Evolutionary conservation across 1,140 invertebrate genomes (phyloP), one percentile per base, ranked within the genome.

Genomic region (Hyles euphorbiae): DNA sequence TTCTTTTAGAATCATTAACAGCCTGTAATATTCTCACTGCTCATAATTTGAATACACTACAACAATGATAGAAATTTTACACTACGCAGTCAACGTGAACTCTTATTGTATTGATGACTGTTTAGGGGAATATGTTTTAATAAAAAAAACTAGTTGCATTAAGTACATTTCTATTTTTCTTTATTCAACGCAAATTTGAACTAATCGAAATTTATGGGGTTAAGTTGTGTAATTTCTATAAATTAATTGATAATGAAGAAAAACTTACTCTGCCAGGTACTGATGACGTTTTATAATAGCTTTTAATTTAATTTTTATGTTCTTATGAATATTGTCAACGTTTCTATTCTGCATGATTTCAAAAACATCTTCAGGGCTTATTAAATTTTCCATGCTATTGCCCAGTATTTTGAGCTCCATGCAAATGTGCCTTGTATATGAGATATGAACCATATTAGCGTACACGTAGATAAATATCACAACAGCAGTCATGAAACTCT

Each of bases 341-440:
- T 81, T 60, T 34, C 12, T 56, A 5, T 67, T 61, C 45, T 56
- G 54, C 46, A 47, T 67, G 11, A 82, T 69, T 32, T 68, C 59
- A 5, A 47, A 48, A 3, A 78, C 65, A 52, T 80, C 70, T 32
- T 79, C 65, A 8, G 52, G 7, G 44, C 55, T 69, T 53, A 83
- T 63, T 5, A 87, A 57, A 53, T 70, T 62, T 56, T 81, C 70
- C 10, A 84, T 64, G 40, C 67, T 71, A 44, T 67, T 65, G 4
- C 78, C 78, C 0, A 87, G 65, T 32, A 87, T 63, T 59, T 68
- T 78, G 5, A 85, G 58, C 47, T 87, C 82, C 75, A 87, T 74
- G 60, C 82, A 84, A 58, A 78, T 78, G 47, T 75, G 80, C 12
- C 63, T 61, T 7, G 82, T 75, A 32, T 65, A 76, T 2, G 72